Conservation (phyloP, 2,888 invertebrate genomes). For the Tenthredo livida region DNA sequence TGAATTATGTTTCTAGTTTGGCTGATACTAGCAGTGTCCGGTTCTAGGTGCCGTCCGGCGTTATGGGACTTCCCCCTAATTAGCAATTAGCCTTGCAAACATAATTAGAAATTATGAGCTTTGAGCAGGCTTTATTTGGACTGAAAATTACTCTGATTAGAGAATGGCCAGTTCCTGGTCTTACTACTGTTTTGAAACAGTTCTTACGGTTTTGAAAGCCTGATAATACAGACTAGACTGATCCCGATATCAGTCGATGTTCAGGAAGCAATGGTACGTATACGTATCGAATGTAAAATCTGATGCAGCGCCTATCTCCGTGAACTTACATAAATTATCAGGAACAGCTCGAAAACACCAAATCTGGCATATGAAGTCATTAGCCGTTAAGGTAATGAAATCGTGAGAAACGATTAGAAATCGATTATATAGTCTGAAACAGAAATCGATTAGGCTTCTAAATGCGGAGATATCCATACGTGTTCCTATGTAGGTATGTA, state of each 20-base stretch:
- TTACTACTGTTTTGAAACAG: no score
- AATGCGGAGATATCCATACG: background rate
- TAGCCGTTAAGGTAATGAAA: constrained; percentile 28
- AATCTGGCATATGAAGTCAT: constrained; percentile 29
- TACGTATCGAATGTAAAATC: background rate
- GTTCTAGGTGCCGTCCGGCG: no score
- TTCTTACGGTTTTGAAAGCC: background rate
- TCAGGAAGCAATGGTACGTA: background rate
- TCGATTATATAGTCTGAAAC: background rate
- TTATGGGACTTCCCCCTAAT: no score
- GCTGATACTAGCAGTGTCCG: no score
- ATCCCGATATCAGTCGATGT: background rate
- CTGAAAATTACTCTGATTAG: background rate
- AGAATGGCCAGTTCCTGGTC: background rate
- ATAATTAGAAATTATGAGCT: background rate
- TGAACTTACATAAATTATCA: background rate
- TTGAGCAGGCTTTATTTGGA: background rate
- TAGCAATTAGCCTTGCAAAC: background rate
- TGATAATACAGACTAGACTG: background rate
- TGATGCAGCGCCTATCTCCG: background rate
- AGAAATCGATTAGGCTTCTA: background rate
- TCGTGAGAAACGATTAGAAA: constrained; percentile 17
- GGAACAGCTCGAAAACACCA: constrained; percentile 2
- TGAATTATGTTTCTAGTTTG: no score
- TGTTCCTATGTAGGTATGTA: background rate